Base-by-base conservation (phyloP, 2,113 vertebrate genomes). In the Mesocricetus auratus region DNA sequence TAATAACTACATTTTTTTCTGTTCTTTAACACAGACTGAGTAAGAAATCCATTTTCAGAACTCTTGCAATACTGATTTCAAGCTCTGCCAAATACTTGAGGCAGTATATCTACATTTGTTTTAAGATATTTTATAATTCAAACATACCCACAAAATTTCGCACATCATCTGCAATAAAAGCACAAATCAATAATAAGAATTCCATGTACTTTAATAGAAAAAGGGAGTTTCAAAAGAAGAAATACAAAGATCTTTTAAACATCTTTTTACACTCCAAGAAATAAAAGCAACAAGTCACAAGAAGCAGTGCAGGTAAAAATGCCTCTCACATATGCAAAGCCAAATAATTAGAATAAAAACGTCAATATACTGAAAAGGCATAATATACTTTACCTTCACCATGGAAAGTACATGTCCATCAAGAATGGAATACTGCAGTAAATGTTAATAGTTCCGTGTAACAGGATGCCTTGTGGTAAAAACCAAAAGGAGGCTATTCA, bases 121-220 rank as follows among this genome's bases (percentile, higher is more conserved):
- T 68, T 53, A 94, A 90, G 94, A 87, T 85, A 66, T 58, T 92
- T 69, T 88, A 19, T 42, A 92, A 91, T 73, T 92, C 45, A 69
- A 88, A 56, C 33, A 47, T 90, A 87, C n/a, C 73, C 36, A 96
- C 33, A 39, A 88, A 68, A 60, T 36, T 78, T 13, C 13, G 75
- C 9, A 73, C 53, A 16, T 64, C 11, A 93, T 56, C 50, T 22
- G 62, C 91, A 69, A 86, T 50, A 88, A 94, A 93, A 93, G 8
- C 31, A 50, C 13, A 45, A 73, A 93, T 85, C 15, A 87, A 89
- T 78, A 47, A 47, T 39, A 87, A 89, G 91, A 62, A 45, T 53
- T 7, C 6, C 19, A 6, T 45, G 15, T 15, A n/a, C 16, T 91
- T 1, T 68, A 45, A 47, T 47, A 86, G 56, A 81, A 93, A 94